Percentiles rank a stretch among this genome's conserved stretches.
Conservation (phyloP, 1,140 invertebrate species). For the Eriocheir sinensis region DNA sequence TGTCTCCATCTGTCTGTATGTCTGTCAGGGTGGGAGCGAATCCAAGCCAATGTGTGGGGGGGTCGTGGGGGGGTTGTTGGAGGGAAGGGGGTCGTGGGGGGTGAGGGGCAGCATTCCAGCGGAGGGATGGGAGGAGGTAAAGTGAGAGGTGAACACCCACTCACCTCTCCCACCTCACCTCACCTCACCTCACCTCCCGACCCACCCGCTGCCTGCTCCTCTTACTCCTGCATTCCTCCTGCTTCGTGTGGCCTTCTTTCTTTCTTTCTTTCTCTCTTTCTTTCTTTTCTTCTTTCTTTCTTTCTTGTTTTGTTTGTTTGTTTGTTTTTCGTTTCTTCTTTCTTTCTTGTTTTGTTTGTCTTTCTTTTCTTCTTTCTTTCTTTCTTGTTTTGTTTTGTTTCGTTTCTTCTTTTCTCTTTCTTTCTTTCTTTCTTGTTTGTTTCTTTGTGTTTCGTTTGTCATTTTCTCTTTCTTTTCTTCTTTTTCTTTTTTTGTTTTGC, state of each 20-base stretch:
- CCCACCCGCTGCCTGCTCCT: not conserved
- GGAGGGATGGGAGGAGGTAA: not conserved
- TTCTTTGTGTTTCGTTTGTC: too few species aligned
- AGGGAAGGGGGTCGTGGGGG: slow-evolving; percentile 14
- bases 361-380: too few species aligned
- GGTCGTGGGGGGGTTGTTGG: not conserved
- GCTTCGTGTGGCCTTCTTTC: too few species aligned
- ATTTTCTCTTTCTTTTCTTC: too few species aligned
- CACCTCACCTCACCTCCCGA: not conserved
- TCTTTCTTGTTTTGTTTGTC: too few species aligned
- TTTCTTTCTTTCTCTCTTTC: not conserved
- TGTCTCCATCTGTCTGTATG: not conserved
- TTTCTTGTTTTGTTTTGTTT: too few species aligned
- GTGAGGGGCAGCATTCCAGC: slow-evolving; percentile 25
- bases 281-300: not conserved
- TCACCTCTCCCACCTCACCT: not conserved
- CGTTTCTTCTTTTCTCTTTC: too few species aligned
- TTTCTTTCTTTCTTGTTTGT: too few species aligned
- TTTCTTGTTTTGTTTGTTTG: not conserved
- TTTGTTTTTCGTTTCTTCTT: too few species aligned
- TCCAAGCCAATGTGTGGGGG: not conserved
- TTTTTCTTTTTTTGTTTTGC: too few species aligned
- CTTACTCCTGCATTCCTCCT: not conserved
- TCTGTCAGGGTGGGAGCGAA: not conserved
- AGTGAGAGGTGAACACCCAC: not conserved